These are phyloP conservation scores for Tenthredo distinguenda DNA, from an alignment of 2,888 invertebrate species.

Conservation along the genomic window DNA sequence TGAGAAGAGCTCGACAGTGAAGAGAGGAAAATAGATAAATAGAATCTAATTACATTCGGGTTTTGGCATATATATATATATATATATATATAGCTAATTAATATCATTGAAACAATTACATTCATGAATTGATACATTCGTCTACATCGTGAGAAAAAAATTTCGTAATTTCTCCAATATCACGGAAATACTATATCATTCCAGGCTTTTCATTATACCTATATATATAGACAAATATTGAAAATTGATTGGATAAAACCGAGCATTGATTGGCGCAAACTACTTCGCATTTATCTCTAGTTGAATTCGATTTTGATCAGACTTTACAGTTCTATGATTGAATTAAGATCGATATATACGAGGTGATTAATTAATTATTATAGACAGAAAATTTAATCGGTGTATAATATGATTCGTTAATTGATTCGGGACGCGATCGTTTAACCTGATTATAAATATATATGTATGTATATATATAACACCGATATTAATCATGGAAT, in stretches of 20 bases:
- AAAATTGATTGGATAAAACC: neutral
- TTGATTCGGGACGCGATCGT: neutral
- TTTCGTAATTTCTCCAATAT: no score
- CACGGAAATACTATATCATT: no score
- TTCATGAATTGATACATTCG: neutral
- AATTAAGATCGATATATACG: neutral
- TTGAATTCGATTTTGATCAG: neutral
- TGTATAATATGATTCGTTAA: neutral
- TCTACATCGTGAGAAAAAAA: no score
- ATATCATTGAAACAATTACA: neutral
- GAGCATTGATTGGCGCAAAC: constrained; percentile 13
- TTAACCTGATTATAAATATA: neutral
- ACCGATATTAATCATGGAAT: neutral
- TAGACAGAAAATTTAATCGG: neutral
- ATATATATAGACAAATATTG: constrained; percentile 1
- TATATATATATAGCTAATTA: neutral
- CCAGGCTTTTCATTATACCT: no score
- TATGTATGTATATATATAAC: neutral
- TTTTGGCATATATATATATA: neutral
- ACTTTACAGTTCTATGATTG: neutral
- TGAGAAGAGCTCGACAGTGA: neutral
- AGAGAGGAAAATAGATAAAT: neutral
- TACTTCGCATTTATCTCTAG: neutral
- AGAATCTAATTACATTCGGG: neutral
- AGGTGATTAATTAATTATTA: neutral